phyloP scores from a whole-genome alignment of 2,113 vertebrate species.

The Daboia siamensis region DNA sequence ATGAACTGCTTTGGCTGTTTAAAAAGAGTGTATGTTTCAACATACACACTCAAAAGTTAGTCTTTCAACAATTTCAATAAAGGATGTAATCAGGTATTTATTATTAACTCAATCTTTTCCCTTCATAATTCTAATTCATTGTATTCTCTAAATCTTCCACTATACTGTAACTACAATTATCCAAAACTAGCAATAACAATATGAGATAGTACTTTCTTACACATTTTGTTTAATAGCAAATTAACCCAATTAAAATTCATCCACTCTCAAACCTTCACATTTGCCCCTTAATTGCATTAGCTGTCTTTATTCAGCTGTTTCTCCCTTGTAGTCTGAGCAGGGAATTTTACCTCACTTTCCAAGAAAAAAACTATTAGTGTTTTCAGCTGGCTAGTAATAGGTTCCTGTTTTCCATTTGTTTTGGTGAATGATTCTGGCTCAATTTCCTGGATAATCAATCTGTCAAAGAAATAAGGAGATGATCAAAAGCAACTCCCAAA shows the following conservation, averaged over 20 bases:
- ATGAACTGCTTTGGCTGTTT: background rate
- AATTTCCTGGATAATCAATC: constrained; percentile 62
- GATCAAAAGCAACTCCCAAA: constrained; percentile 22
- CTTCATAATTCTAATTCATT: background rate
- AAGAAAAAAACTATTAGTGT: constrained; percentile 78
- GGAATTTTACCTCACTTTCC: constrained; percentile 75
- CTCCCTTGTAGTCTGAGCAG: background rate
- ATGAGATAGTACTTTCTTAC: background rate
- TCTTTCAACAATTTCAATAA: background rate
- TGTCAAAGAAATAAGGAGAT: constrained; percentile 58
- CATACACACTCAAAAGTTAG: background rate
- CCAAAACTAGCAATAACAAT: background rate
- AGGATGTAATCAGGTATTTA: background rate
- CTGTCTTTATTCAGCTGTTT: background rate
- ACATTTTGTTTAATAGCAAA: background rate
- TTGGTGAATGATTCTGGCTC: constrained; percentile 52
- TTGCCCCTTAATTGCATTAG: background rate
- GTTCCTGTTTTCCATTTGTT: constrained; percentile 56
- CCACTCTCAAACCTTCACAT: background rate
- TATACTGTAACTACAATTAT: background rate
- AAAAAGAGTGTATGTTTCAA: background rate
- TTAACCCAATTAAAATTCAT: background rate
- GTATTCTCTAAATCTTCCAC: background rate
- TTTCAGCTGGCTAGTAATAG: constrained; percentile 64
- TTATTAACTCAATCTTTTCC: background rate